phyloP scores from a whole-genome alignment of 2,113 vertebrate genomes.

The Neotragus moschatus region DNA sequence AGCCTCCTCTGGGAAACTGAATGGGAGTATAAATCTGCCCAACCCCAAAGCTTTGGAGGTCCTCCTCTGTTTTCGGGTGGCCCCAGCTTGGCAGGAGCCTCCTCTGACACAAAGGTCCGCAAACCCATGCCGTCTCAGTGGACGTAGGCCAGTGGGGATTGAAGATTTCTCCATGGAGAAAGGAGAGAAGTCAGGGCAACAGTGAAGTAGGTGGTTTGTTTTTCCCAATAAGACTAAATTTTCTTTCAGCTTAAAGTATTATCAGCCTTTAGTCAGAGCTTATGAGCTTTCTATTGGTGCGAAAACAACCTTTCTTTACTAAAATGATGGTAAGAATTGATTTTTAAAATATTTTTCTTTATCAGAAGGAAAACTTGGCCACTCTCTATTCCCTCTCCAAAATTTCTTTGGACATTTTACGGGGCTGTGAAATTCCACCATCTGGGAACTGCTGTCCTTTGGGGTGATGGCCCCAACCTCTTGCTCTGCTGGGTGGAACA shows the following conservation, averaged over 20 bases:
- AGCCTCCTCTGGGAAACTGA: not conserved
- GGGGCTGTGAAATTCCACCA: not conserved
- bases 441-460: not conserved
- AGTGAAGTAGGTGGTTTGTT: not conserved
- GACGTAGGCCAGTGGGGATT: not conserved
- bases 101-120: not conserved
- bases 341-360: constrained; percentile 20
- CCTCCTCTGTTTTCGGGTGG: not conserved
- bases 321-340: not conserved
- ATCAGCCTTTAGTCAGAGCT: constrained; percentile 31
- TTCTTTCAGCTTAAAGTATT: not conserved
- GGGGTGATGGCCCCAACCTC: not conserved
- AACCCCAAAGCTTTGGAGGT: not conserved
- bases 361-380: not conserved
- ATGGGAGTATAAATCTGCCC: not conserved
- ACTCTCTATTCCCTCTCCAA: not conserved
- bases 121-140: not conserved
- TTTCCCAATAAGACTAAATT: not conserved
- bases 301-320: constrained; percentile 27
- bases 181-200: not conserved
- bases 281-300: not conserved
- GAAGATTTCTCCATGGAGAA: not conserved
- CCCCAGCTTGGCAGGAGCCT: not conserved
- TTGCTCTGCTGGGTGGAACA: not conserved
- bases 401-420: constrained; percentile 27